phyloP scores from a whole-genome alignment of 2,888 invertebrate genomes.

The Stenurella melanura region DNA sequence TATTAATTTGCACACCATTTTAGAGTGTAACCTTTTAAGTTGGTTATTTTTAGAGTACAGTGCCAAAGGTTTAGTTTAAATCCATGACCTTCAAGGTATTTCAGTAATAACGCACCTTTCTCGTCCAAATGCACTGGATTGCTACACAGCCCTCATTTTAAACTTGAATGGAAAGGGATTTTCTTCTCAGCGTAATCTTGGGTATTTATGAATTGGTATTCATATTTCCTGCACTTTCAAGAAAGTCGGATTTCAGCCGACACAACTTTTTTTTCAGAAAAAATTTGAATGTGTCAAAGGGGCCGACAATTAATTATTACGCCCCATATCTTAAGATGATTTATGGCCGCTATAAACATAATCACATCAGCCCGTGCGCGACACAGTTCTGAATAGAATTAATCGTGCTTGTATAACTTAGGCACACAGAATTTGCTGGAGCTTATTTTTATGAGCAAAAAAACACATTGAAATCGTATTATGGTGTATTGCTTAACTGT shows the following conservation, averaged over 20 bases:
- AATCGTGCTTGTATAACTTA: constrained; percentile 34
- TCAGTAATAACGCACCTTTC: no score
- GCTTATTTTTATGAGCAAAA: constrained; percentile 48
- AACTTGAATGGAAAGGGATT: no score
- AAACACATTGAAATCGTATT: constrained; percentile 67
- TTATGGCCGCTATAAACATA: constrained; percentile 35
- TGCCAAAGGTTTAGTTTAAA: no score
- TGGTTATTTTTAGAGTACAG: no score
- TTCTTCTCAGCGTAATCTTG: no score
- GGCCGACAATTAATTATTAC: constrained; percentile 25
- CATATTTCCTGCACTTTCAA: not conserved
- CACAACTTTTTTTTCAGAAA: not conserved
- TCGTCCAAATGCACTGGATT: no score
- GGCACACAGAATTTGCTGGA: constrained; percentile 17
- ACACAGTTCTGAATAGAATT: constrained; percentile 30
- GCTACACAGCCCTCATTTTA: no score
- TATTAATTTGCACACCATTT: no score
- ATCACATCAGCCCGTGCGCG: constrained; percentile 29
- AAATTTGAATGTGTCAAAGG: constrained; percentile 28
- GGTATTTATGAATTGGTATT: not conserved
- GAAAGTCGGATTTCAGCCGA: not conserved
- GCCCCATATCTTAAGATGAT: constrained; percentile 36
- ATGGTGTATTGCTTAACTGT: constrained; percentile 58
- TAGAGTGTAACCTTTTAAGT: no score
- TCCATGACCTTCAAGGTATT: no score